These are phyloP conservation scores for Xenus cinereus DNA, from an alignment of 2,113 vertebrate species.

Conservation along the genomic window DNA sequence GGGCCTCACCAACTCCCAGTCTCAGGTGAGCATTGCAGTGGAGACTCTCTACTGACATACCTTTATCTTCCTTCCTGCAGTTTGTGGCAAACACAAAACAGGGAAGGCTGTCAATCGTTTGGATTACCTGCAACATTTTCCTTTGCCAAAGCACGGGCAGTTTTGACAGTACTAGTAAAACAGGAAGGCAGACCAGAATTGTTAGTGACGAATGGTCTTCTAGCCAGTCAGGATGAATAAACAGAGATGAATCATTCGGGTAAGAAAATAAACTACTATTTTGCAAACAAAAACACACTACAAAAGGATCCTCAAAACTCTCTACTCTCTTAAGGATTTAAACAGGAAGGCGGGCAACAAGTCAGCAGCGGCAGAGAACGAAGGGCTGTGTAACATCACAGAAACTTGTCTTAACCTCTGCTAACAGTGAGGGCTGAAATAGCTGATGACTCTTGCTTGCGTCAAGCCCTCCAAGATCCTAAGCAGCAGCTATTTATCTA, in stretches of 20 bases:
- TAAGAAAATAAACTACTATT: background rate
- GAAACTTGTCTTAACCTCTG: background rate
- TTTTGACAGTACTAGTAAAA: background rate
- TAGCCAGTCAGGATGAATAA: background rate
- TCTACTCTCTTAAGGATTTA: background rate
- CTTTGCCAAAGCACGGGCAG: background rate
- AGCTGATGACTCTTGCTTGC: slow-evolving; percentile 22
- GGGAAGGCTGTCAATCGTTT: background rate
- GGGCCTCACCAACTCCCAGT: background rate
- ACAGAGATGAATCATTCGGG: background rate
- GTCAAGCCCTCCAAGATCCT: background rate
- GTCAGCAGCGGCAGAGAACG: background rate
- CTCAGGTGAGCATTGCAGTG: background rate
- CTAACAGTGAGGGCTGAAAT: slow-evolving; percentile 27
- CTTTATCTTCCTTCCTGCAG: background rate
- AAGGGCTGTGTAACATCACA: background rate
- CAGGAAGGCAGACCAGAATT: background rate
- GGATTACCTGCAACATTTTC: background rate
- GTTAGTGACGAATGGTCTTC: background rate
- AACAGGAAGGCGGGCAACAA: background rate
- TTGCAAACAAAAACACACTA: background rate
- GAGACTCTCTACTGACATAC: background rate
- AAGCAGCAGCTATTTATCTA: background rate
- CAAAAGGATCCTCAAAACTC: background rate
- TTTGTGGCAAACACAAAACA: background rate